Percentiles rank a stretch among this genome's conserved stretches.
phyloP scores from a whole-genome alignment of 2,888 invertebrate genomes.

The Sminthurides aquaticus region DNA sequence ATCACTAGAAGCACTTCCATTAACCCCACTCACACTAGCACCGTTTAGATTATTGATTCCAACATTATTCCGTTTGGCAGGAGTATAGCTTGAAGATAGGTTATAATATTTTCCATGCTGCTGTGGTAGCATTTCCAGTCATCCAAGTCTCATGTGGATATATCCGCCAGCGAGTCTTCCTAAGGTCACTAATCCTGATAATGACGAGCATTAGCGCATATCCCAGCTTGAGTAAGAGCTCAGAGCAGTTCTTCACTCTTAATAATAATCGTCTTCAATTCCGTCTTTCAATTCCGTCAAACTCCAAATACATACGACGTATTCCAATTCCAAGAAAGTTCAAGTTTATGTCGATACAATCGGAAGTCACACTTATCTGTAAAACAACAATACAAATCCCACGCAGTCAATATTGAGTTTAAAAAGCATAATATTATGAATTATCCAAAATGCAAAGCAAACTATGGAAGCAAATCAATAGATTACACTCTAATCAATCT shows the following conservation, averaged over 20 bases:
- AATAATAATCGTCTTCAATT: no score
- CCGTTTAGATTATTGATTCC: slow-evolving; percentile 1
- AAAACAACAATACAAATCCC: no score
- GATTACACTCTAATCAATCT: no score
- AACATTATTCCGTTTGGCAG: slow-evolving; percentile 2
- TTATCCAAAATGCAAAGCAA: no score
- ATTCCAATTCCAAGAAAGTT: not conserved
- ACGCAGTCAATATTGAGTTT: no score
- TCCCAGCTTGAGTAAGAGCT: no score
- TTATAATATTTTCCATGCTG: slow-evolving; percentile 20
- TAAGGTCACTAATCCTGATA: not conserved
- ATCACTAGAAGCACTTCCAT: not conserved
- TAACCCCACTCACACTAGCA: not conserved
- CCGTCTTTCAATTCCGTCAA: no score
- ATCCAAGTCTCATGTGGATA: not conserved
- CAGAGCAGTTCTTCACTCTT: not conserved
- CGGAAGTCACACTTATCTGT: no score
- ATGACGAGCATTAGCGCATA: no score
- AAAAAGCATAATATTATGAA: no score
- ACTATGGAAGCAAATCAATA: no score
- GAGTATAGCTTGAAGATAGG: not conserved
- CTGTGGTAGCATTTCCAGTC: slow-evolving; percentile 25
- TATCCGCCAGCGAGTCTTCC: not conserved
- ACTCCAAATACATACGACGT: not conserved
- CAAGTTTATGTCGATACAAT: no score